A percentile compares a stretch with the other conserved stretches of the same genome.
phyloP scores from a whole-genome alignment of 1,140 invertebrate genomes.

The Amphibalanus amphitrite region DNA sequence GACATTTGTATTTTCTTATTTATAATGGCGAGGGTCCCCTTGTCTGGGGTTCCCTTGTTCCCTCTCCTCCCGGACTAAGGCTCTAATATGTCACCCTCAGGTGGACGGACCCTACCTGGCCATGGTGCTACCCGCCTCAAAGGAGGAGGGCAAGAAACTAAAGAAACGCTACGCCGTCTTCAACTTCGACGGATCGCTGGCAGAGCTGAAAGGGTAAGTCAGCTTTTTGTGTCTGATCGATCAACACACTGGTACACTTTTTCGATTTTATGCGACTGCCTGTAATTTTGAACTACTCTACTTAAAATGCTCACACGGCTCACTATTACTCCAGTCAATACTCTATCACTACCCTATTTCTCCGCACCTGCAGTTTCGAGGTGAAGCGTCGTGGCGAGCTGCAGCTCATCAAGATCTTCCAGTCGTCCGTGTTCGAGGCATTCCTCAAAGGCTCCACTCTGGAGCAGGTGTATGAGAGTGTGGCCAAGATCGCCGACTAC shows the following conservation, averaged over 20 bases:
- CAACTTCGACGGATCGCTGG: slow-evolving; percentile 90
- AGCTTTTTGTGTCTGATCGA: too few species aligned
- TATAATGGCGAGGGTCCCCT: too few species aligned
- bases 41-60: too few species aligned
- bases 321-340: too few species aligned
- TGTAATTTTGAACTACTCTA: too few species aligned
- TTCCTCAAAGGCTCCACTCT: slow-evolving; percentile 80
- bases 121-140: slow-evolving; percentile 95
- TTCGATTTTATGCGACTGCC: too few species aligned
- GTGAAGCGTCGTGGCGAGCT: slow-evolving; percentile 93
- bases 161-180: slow-evolving; percentile 99
- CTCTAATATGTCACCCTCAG: slow-evolving; percentile 12
- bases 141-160: slow-evolving; percentile 95
- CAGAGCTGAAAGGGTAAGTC: slow-evolving; percentile 77
- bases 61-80: too few species aligned
- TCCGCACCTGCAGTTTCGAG: slow-evolving; percentile 80
- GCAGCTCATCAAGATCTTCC: slow-evolving; percentile 96
- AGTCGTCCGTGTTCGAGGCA: slow-evolving; percentile 91
- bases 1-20: too few species aligned
- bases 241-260: too few species aligned
- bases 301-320: too few species aligned
- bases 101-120: slow-evolving; percentile 92
- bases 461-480: slow-evolving; percentile 81
- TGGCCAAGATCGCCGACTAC: slow-evolving; percentile 92
- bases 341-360: too few species aligned